These are phyloP conservation scores for Ahaetulla prasina DNA, from an alignment of 2,113 vertebrate genomes.

Conservation along the genomic window DNA sequence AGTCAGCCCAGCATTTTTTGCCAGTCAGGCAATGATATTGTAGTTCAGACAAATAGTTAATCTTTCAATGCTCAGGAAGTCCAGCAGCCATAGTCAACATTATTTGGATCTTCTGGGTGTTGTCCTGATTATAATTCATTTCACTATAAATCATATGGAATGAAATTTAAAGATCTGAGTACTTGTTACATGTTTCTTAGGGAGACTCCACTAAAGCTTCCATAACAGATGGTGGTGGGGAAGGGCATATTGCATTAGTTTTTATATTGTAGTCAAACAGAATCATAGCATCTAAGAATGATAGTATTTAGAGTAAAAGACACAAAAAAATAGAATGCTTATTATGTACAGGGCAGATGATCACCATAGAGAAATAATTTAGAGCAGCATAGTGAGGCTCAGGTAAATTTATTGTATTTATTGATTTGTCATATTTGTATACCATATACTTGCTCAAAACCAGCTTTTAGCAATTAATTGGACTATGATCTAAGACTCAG, in stretches of 20 bases:
- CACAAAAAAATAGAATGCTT: neutral
- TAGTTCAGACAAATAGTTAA: neutral
- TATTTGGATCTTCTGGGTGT: neutral
- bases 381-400: neutral
- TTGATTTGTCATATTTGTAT: neutral
- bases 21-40: neutral
- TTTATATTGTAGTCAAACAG: neutral
- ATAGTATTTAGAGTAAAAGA: neutral
- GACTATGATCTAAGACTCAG: neutral
- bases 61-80: neutral
- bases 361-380: neutral
- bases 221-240: neutral
- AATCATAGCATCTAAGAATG: neutral
- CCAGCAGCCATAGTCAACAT: neutral
- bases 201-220: neutral
- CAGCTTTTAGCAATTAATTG: neutral
- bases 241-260: neutral
- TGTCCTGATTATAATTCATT: neutral
- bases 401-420: neutral
- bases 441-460: neutral
- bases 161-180: neutral
- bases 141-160: neutral
- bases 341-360: neutral
- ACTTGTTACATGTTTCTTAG: neutral
- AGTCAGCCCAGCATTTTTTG: too few relatives aligned